phyloP scores from a whole-genome alignment of 92 coral and sea anemone species.

The Epizoanthus illoricatus region DNA sequence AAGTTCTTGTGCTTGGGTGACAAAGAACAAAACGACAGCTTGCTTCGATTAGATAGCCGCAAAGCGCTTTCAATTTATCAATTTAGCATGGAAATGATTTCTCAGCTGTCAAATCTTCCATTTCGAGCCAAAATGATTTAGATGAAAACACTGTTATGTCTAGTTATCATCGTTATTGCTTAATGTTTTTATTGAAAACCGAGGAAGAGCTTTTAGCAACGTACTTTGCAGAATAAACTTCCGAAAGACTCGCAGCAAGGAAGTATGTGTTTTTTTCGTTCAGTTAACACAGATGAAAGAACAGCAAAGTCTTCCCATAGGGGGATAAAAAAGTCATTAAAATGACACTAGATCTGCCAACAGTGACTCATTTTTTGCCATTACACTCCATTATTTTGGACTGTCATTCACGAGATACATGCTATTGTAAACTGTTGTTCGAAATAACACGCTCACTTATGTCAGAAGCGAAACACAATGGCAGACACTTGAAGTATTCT shows the following conservation, averaged over 20 bases:
- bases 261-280: background rate
- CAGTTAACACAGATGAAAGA: background rate
- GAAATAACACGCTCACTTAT: slow-evolving; percentile 15
- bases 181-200: slow-evolving; percentile 18
- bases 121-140: background rate
- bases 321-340: background rate
- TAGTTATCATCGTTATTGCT: background rate
- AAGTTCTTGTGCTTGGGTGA: background rate
- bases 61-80: slow-evolving; percentile 17
- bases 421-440: slow-evolving; percentile 23
- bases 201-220: background rate
- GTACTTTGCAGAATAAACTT: too few species aligned
- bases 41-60: background rate
- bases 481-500: background rate
- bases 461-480: background rate
- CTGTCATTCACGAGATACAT: slow-evolving; percentile 28
- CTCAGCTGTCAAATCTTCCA: slow-evolving; percentile 31
- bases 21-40: slow-evolving; percentile 8
- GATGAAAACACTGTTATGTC: slow-evolving; percentile 12
- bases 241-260: background rate
- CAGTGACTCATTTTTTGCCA: slow-evolving; percentile 2
- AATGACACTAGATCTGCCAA: background rate
- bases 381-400: slow-evolving; percentile 6
- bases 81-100: slow-evolving; percentile 24
- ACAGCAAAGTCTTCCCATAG: background rate